Conservation (phyloP, 2,888 invertebrate genomes). For the Vanessa cardui region DNA sequence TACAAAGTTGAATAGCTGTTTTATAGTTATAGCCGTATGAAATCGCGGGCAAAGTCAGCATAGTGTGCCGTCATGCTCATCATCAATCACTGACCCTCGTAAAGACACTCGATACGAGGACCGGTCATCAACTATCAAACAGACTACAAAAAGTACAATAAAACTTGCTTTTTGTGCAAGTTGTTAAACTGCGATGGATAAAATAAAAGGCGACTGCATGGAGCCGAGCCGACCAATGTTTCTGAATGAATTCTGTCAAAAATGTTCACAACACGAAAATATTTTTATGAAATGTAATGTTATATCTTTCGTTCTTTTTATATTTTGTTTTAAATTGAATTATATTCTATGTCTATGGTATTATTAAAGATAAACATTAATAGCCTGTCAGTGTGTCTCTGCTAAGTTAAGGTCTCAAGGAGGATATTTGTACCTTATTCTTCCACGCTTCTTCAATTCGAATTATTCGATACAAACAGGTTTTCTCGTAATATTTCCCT, state of each 20-base stretch:
- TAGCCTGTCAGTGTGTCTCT: too few species aligned
- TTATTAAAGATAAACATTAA: too few species aligned
- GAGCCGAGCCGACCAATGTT: slow-evolving; percentile 3
- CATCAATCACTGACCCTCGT: slow-evolving; percentile 37
- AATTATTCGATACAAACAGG: too few species aligned
- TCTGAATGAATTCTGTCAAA: background rate
- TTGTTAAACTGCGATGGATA: slow-evolving; percentile 18
- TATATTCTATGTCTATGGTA: too few species aligned
- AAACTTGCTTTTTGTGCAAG: slow-evolving; percentile 28
- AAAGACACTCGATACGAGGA: slow-evolving; percentile 26
- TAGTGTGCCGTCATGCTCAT: slow-evolving; percentile 32
- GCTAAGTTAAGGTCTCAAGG: too few species aligned
- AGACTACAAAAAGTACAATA: slow-evolving; percentile 22
- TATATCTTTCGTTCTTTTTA: background rate
- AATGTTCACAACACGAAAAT: background rate
- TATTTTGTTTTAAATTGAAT: too few species aligned
- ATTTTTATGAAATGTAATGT: background rate
- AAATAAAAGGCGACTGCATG: slow-evolving; percentile 16
- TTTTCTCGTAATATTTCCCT: too few species aligned
- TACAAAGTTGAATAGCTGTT: slow-evolving; percentile 2
- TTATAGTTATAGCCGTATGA: slow-evolving; percentile 3
- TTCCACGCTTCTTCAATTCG: too few species aligned
- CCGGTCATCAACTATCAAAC: slow-evolving; percentile 35
- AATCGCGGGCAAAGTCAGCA: slow-evolving; percentile 20
- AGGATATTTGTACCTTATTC: too few species aligned